phyloP scores from a whole-genome alignment of 2,113 vertebrate species.

The Crotalus horridus region DNA sequence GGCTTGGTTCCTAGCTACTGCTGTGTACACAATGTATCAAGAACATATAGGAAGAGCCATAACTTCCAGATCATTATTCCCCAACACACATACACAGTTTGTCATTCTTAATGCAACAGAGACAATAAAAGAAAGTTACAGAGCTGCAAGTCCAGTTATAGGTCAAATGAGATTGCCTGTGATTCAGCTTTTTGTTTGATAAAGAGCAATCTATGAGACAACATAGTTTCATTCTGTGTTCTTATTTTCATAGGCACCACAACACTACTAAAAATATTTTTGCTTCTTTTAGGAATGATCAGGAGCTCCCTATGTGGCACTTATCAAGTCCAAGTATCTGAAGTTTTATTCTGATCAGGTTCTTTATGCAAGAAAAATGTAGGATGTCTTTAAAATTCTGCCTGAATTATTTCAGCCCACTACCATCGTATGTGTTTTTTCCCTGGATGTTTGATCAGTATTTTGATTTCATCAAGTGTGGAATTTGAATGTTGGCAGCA shows the following conservation, averaged over 20 bases:
- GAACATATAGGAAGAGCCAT: neutral
- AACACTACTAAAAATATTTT: accelerated
- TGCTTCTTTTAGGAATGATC: accelerated
- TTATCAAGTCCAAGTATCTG: neutral
- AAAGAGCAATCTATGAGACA: neutral
- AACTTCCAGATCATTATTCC: neutral
- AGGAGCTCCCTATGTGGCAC: neutral
- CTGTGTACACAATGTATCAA: neutral
- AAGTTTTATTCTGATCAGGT: accelerated
- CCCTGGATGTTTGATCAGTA: neutral
- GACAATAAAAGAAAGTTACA: neutral
- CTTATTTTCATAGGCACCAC: accelerated
- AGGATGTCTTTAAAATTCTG: neutral
- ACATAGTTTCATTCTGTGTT: accelerated
- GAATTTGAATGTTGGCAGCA: neutral
- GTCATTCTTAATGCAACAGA: neutral
- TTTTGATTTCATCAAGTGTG: neutral
- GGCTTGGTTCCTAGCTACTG: neutral
- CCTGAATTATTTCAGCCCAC: neutral
- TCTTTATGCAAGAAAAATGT: neutral
- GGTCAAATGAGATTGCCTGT: neutral
- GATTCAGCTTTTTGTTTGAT: neutral
- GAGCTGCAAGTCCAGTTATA: neutral
- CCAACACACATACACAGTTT: neutral
- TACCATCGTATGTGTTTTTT: neutral